A percentile compares a stretch with the other conserved stretches of the same genome.
phyloP scores from a whole-genome alignment of 1,140 invertebrate species.

The Luehdorfia chinensis region DNA sequence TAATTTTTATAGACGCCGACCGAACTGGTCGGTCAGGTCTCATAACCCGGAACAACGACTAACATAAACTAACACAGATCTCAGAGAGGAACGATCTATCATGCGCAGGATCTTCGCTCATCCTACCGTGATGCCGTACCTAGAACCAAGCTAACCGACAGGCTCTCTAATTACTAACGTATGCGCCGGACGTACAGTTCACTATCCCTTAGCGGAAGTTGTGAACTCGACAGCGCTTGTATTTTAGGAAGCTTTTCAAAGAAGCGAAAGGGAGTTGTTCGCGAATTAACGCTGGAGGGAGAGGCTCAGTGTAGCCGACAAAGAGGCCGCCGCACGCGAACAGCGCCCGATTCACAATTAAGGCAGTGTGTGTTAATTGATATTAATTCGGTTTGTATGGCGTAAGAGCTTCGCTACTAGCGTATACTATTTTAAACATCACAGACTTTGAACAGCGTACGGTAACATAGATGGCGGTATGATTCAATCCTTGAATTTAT shows the following conservation, averaged over 20 bases:
- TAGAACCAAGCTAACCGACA: constrained; percentile 32
- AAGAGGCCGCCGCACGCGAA: constrained; percentile 69
- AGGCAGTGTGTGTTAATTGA: constrained; percentile 73
- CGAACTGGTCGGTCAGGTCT: constrained; percentile 6
- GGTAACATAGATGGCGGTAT: too few relatives aligned
- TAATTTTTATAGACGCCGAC: constrained; percentile 10
- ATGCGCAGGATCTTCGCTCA: constrained; percentile 65
- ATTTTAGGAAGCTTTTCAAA: constrained; percentile 73
- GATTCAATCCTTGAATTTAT: too few relatives aligned
- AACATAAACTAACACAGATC: constrained; percentile 13
- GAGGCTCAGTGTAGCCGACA: constrained; percentile 51
- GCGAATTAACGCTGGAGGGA: constrained; percentile 54
- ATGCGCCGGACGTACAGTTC: constrained; percentile 29
- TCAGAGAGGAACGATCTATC: constrained; percentile 42
- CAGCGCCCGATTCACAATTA: constrained; percentile 71
- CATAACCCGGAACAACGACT: constrained; percentile 18
- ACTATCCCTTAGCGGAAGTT: constrained; percentile 28
- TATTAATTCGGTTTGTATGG: constrained; percentile 66
- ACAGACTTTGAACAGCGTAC: neutral
- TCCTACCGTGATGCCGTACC: constrained; percentile 64
- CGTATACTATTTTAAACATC: constrained; percentile 12
- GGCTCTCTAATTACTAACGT: constrained; percentile 33
- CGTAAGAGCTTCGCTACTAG: constrained; percentile 33
- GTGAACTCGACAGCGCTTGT: constrained; percentile 53
- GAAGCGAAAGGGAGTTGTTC: constrained; percentile 52